These are phyloP conservation scores for Betta splendens DNA, from an alignment of 2,797 vertebrate species.

Conservation along the genomic window DNA sequence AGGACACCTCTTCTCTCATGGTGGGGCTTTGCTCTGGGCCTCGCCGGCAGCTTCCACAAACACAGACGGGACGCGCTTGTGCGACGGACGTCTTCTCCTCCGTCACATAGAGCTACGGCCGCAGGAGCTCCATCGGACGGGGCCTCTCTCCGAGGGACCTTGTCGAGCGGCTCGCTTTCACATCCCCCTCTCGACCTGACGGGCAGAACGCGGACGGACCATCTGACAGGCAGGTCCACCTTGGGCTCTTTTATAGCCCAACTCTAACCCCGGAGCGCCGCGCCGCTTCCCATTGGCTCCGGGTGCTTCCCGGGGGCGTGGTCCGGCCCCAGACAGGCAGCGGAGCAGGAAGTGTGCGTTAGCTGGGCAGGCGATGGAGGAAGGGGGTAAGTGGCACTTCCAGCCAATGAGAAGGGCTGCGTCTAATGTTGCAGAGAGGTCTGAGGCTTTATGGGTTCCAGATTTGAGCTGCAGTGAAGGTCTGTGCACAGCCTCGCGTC, in stretches of 20 bases:
- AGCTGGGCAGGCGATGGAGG: constrained; percentile 62
- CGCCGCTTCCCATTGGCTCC: constrained; percentile 66
- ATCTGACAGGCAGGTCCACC: constrained; percentile 74
- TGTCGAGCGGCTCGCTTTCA: constrained; percentile 59
- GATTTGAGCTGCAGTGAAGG: constrained; percentile 79
- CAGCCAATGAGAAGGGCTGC: constrained; percentile 74
- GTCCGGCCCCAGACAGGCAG: constrained; percentile 44
- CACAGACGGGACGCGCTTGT: constrained; percentile 6
- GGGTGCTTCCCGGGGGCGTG: constrained; percentile 62
- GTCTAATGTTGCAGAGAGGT: constrained; percentile 81
- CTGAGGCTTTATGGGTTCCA: constrained; percentile 89
- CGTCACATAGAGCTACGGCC: constrained; percentile 44
- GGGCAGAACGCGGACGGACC: constrained; percentile 78
- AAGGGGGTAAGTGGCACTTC: constrained; percentile 80
- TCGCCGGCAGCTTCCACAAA: constrained; percentile 15
- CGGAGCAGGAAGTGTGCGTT: constrained; percentile 74
- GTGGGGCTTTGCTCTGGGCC: constrained; percentile 25
- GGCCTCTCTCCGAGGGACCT: constrained; percentile 58
- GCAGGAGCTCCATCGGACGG: constrained; percentile 68
- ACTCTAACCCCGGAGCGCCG: constrained; percentile 51
- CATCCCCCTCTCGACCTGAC: constrained; percentile 69
- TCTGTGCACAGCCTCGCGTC: constrained; percentile 61
- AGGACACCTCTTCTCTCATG: constrained; percentile 87
- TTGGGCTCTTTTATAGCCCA: constrained; percentile 73
- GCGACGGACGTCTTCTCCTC: constrained; percentile 36